Evolutionary conservation across 1,140 invertebrate genomes (phyloP), one percentile per base, ranked within the genome.

Genomic region (Phenacoccus solenopsis): DNA sequence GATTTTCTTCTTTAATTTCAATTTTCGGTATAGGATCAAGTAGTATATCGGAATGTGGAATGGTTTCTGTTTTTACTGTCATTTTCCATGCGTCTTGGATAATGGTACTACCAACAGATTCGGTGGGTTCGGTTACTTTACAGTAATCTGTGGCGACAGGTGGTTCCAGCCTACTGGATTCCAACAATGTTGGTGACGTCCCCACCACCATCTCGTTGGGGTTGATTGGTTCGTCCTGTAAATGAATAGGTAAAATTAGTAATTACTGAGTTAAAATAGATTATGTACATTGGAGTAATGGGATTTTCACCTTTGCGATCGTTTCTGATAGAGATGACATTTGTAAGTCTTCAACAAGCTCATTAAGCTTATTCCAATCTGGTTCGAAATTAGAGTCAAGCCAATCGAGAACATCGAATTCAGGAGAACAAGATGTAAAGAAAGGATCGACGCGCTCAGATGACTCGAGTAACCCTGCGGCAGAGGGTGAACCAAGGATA

Each of bases 381-480:
- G 5, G 5, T 16, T 49, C 38, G 30, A 32, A 7, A 49, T 49
- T 49, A n/a, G 3, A 16, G 20, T 49, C 38, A 49, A 49, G 5
- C 4, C 5, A 49, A 49, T 49, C 38, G 38, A 49, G 16, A 49
- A 7, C 13, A 32, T 49, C 38, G 38, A 49, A n/a, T 16, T 49
- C 38, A 49, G 38, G 38, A 9, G 20, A 49, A 49, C 38, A 49
- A 49, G 38, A 49, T 49, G 38, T n/a, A 49, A n/a, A 49, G 38
- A n/a, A 32, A 32, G 5, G 13, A 49, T n/a, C 16, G 5, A n/a
- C 13, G 75, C 76, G 83, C 82, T 82, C 85, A 83, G 79, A 78
- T 83, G 82, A 80, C 81, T 81, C 81, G 80, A 80, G 80, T 82
- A 83, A 83, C 87, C 89, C 89, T 90, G 84, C 89, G 84, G 89